Percentiles rank a stretch among this genome's conserved stretches.
Conservation (phyloP, 2,888 invertebrate genomes). For the Tinea trinotella region DNA sequence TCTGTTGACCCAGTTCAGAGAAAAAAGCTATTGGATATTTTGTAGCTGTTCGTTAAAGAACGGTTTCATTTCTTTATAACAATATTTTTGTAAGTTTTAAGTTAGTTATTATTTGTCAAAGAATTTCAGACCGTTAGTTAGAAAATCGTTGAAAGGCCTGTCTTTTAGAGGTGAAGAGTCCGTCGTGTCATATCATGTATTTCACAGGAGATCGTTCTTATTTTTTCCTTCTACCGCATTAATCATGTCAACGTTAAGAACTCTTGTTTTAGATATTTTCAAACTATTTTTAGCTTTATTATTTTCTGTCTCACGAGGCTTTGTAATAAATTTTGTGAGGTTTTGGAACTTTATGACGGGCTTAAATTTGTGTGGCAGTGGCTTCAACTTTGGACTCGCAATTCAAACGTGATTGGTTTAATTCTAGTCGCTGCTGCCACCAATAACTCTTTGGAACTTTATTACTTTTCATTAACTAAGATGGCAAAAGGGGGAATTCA, state of each 20-base stretch:
- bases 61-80: conserved; percentile 5
- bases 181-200: background rate
- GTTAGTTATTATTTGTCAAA: no score
- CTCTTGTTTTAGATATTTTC: background rate
- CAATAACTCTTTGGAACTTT: conserved; percentile 10
- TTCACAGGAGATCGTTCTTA: background rate
- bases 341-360: conserved; percentile 7
- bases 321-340: background rate
- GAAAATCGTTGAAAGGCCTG: background rate
- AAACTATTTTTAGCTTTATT: background rate
- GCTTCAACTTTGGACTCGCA: conserved; percentile 4
- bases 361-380: background rate
- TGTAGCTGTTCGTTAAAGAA: background rate
- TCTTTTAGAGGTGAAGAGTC: background rate
- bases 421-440: background rate
- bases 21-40: background rate
- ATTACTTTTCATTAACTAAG: conserved; percentile 6
- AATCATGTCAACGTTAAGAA: no score
- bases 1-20: conserved; percentile 1
- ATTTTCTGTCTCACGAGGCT: background rate
- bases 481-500: background rate
- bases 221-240: background rate
- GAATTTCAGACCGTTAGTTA: background rate
- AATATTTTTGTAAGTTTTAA: no score
- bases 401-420: conserved; percentile 13